Evolutionary conservation across 1,140 invertebrate genomes (phyloP), one percentile per base, ranked within the genome.

Genomic region (Probaryconus sp.): DNA sequence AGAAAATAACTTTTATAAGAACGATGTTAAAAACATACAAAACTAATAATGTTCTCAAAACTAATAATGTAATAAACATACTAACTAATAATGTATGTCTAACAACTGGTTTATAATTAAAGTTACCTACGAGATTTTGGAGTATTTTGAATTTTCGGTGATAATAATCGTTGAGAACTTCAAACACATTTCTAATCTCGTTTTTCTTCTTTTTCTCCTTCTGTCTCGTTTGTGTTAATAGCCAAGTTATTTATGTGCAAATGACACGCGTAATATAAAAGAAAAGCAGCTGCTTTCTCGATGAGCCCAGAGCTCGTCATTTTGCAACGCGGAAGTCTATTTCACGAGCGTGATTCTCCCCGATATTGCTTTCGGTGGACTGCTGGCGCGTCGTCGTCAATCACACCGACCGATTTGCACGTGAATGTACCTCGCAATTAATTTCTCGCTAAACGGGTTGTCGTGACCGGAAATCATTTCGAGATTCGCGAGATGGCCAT

Each of bases 401-500:
- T 61, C 26, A 61, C 35, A 31, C 20, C n/a, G 43, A 11, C 31
- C 14, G 17, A 40, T 43, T n/a, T 31, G 47, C 45, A 42, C 58
- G 58, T 51, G 47, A 63, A 14, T 65, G 64, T 74, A 56, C 51
- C 40, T 58, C 55, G 67, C 73, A 80, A 81, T 81, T 78, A 81
- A 77, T 81, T 40, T 65, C 76, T 67, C 76, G 78, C 81, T 79
- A 78, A 75, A 71, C 64, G 67, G 47, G 43, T 70, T 74, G 73
- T 55, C 77, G 68, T 58, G 43, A 61, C 75, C 79, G 82, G 82
- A 84, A 84, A 75, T 82, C 63, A 78, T 68, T 67, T 58, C 69
- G 65, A 53, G 43, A 55, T 61, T 55, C 56, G 55, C 1, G 7
- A 61, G 35, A 61, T 50, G 64, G 24, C 43, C 53, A 60, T 50